Evolutionary conservation across 1,140 invertebrate species (phyloP).

Genomic region (Lanistes nyassanus): DNA sequence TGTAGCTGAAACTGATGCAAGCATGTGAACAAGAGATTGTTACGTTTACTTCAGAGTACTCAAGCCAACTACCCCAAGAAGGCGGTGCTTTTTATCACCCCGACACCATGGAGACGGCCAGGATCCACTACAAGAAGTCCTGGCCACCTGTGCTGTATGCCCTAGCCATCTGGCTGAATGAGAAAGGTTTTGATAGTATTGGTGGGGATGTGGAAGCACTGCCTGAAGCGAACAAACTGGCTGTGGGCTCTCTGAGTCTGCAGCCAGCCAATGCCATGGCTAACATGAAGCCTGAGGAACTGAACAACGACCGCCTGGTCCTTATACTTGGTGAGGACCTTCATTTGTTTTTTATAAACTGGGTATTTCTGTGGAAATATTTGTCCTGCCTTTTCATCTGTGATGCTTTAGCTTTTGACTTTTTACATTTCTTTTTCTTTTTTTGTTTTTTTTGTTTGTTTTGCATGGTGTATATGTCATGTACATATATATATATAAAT

Average conservation of each 20-base stretch:
- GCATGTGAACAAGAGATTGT: too few species aligned
- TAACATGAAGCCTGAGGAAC: conserved; percentile 60
- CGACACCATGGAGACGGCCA: conserved; percentile 92
- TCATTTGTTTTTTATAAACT: conserved; percentile 8
- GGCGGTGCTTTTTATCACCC: conserved; percentile 96
- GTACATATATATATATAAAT: too few species aligned
- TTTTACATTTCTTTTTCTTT: too few species aligned
- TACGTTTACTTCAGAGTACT: conserved; percentile 77
- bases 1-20: too few species aligned
- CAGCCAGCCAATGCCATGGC: conserved; percentile 54
- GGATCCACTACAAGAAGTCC: conserved; percentile 87
- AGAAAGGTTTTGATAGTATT: conserved; percentile 67
- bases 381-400: too few species aligned
- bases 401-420: too few species aligned
- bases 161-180: conserved; percentile 84
- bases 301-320: conserved; percentile 80
- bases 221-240: conserved; percentile 28
- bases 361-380: background rate
- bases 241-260: conserved; percentile 22
- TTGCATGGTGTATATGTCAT: too few species aligned
- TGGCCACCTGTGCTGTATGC: conserved; percentile 97
- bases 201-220: conserved; percentile 35
- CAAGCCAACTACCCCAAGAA: conserved; percentile 93
- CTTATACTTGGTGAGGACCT: conserved; percentile 82
- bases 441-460: too few species aligned